Evolutionary conservation across 2,797 vertebrate species (phyloP).

Genomic region (Acrossocheilus fasciatus): DNA sequence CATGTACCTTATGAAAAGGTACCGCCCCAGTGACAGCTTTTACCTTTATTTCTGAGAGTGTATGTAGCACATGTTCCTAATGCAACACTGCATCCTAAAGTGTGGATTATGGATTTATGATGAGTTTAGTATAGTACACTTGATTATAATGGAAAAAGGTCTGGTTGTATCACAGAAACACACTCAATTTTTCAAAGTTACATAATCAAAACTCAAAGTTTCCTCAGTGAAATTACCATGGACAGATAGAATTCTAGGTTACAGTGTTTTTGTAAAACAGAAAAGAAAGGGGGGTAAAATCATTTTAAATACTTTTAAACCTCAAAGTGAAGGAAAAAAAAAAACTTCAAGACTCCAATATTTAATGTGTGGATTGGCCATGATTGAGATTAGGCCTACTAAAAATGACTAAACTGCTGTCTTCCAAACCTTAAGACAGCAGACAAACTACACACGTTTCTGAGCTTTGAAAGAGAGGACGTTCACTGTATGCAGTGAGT

Average conservation of each 20-base stretch:
- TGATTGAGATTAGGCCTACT: not conserved
- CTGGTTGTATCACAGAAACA: not conserved
- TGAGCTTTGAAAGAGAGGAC: not conserved
- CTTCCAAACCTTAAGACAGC: constrained; percentile 1
- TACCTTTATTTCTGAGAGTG: no score
- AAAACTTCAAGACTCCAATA: not conserved
- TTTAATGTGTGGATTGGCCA: not conserved
- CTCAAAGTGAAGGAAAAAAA: not conserved
- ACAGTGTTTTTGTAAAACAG: not conserved
- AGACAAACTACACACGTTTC: not conserved
- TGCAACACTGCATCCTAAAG: constrained; percentile 14
- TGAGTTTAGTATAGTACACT: not conserved
- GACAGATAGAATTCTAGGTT: not conserved
- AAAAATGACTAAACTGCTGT: not conserved
- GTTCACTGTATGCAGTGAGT: constrained; percentile 26
- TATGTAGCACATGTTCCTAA: constrained; percentile 39
- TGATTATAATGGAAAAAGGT: not conserved
- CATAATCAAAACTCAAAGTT: no score
- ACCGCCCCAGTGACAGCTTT: no score
- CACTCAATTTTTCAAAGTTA: not conserved
- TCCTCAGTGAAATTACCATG: not conserved
- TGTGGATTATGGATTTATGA: not conserved
- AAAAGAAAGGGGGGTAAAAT: not conserved
- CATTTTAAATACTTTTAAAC: not conserved
- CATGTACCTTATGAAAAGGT: no score